These are phyloP conservation scores for Boloria euphrosyne DNA, from an alignment of 2,888 invertebrate species.

Conservation along the genomic window DNA sequence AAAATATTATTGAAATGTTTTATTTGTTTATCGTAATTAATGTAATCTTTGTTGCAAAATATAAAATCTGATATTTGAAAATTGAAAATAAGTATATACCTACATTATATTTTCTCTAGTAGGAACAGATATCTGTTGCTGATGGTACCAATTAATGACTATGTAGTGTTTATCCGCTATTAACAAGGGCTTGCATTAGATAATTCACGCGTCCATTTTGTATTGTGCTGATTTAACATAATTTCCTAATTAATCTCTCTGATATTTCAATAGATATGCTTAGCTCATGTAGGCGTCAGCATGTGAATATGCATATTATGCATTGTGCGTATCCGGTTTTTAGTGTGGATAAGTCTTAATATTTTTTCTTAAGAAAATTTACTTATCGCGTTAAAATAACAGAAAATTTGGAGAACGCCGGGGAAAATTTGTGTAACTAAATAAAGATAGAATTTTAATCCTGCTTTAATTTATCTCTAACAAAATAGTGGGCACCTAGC, in stretches of 20 bases:
- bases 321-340: not conserved
- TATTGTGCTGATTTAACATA: constrained; percentile 18
- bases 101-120: not conserved
- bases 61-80: not conserved
- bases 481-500: too few relatives aligned
- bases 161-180: constrained; percentile 9
- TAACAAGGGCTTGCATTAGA: constrained; percentile 19
- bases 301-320: not conserved
- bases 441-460: too few relatives aligned
- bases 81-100: not conserved
- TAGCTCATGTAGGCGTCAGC: not conserved
- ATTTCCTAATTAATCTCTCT: constrained; percentile 12
- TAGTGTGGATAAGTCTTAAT: too few relatives aligned
- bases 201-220: constrained; percentile 18
- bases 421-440: too few relatives aligned
- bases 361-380: not conserved
- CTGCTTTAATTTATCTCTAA: too few relatives aligned
- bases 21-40: too few relatives aligned
- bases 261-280: constrained; percentile 10
- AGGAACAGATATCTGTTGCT: not conserved
- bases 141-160: constrained; percentile 9
- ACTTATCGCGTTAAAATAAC: too few relatives aligned
- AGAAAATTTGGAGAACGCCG: too few relatives aligned
- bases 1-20: too few relatives aligned
- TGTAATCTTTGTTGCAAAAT: too few relatives aligned